phyloP scores from a whole-genome alignment of 1,140 invertebrate genomes.

The Asobara japonica region DNA sequence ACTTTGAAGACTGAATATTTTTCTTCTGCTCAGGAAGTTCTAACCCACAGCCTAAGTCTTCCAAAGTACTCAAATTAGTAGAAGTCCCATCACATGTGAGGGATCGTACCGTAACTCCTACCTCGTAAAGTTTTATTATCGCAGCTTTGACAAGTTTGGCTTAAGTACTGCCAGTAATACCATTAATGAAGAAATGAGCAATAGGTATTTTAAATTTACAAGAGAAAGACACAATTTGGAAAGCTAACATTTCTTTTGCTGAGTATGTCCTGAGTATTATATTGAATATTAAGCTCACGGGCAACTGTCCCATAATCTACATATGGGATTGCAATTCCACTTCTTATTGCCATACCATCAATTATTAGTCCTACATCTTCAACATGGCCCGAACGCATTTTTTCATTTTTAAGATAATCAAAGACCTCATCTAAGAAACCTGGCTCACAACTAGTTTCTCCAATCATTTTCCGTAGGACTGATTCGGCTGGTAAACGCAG shows the following conservation, averaged over 20 bases:
- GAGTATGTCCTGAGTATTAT: neutral
- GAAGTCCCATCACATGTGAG: conserved; percentile 32
- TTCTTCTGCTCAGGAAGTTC: neutral
- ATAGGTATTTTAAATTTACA: neutral
- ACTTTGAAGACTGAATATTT: too few species aligned
- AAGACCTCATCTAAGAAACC: conserved; percentile 4
- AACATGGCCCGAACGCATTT: neutral
- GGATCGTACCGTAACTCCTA: conserved; percentile 28
- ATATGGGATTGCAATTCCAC: neutral
- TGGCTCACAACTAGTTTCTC: neutral
- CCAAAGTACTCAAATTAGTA: conserved; percentile 25
- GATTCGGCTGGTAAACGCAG: neutral
- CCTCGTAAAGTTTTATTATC: neutral
- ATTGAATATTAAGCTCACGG: neutral
- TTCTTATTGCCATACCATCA: neutral
- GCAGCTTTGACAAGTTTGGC: neutral
- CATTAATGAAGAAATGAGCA: neutral
- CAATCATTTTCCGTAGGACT: neutral
- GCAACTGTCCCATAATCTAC: neutral
- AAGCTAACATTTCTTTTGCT: conserved; percentile 3
- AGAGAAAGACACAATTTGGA: conserved; percentile 1
- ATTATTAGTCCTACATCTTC: neutral
- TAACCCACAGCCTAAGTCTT: conserved; percentile 32
- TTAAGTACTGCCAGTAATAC: neutral
- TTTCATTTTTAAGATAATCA: neutral